A percentile compares a stretch with the other conserved stretches of the same genome.
phyloP scores from a whole-genome alignment of 2,888 invertebrate species.

The Schizaphis graminum region DNA sequence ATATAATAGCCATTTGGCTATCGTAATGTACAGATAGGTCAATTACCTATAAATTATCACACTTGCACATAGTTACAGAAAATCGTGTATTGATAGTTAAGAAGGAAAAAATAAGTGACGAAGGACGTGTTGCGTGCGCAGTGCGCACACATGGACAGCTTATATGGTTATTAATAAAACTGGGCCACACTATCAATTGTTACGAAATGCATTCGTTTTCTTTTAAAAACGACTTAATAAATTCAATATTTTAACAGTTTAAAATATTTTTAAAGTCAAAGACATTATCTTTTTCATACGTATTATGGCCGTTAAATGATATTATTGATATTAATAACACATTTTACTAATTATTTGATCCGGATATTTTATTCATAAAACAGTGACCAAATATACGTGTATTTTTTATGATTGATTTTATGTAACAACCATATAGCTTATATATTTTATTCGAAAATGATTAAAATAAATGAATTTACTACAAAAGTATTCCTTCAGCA shows the following conservation, averaged over 20 bases:
- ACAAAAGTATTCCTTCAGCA: neutral
- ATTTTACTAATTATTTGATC: neutral
- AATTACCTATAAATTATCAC: conserved; percentile 61
- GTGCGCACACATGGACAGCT: conserved; percentile 47
- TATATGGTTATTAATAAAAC: conserved; percentile 65
- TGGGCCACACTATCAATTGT: conserved; percentile 61
- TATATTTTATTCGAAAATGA: neutral
- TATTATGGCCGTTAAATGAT: neutral
- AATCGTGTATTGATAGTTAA: conserved; percentile 36
- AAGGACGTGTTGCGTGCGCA: conserved; percentile 62
- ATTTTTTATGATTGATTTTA: neutral
- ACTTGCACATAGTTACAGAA: conserved; percentile 31
- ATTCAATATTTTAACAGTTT: neutral
- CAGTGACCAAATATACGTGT: neutral
- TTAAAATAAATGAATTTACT: neutral
- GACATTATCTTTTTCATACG: neutral
- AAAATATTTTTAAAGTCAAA: neutral
- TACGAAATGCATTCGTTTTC: conserved; percentile 56
- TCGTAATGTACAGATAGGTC: conserved; percentile 54
- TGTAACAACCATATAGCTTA: neutral
- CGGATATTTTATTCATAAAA: neutral
- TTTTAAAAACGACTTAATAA: neutral
- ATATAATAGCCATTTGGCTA: conserved; percentile 16
- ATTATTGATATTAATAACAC: neutral
- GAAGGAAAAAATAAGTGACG: conserved; percentile 54